Percentiles rank a stretch among this genome's conserved stretches.
These are phyloP conservation scores for Electrona antarctica DNA, from an alignment of 2,113 vertebrate genomes.

Conservation along the genomic window DNA sequence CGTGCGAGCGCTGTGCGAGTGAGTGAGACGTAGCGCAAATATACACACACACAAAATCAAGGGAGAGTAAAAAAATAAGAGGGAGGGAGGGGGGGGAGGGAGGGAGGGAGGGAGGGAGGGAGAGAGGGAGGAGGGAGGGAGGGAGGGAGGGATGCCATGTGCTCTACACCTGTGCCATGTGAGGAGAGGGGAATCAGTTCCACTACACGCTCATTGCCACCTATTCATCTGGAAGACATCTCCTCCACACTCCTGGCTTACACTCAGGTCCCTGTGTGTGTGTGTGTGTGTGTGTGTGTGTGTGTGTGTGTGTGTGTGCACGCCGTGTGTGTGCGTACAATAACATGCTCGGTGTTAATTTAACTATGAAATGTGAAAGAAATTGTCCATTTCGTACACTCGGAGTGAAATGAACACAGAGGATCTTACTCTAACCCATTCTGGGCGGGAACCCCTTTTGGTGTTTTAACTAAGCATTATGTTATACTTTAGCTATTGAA, in stretches of 20 bases:
- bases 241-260: conserved; percentile 49
- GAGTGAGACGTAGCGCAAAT: too few relatives aligned
- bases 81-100: background rate
- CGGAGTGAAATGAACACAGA: too few relatives aligned
- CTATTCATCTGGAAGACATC: conserved; percentile 80
- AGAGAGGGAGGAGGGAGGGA: conserved; percentile 38
- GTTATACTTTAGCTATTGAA: too few relatives aligned
- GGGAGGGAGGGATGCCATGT: conserved; percentile 54
- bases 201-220: conserved; percentile 78
- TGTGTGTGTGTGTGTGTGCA: background rate
- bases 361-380: too few relatives aligned
- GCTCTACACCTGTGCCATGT: conserved; percentile 67
- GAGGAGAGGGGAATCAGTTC: conserved; percentile 71
- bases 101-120: conserved; percentile 26
- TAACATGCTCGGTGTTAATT: too few relatives aligned
- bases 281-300: conserved; percentile 24
- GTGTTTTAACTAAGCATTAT: too few relatives aligned
- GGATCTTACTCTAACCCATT: too few relatives aligned
- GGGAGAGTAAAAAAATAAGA: background rate
- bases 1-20: too few relatives aligned
- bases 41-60: background rate
- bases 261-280: conserved; percentile 18
- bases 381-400: too few relatives aligned
- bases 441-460: too few relatives aligned
- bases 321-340: background rate